phyloP scores from a whole-genome alignment of 2,113 vertebrate genomes.

The Cyanistes caeruleus region DNA sequence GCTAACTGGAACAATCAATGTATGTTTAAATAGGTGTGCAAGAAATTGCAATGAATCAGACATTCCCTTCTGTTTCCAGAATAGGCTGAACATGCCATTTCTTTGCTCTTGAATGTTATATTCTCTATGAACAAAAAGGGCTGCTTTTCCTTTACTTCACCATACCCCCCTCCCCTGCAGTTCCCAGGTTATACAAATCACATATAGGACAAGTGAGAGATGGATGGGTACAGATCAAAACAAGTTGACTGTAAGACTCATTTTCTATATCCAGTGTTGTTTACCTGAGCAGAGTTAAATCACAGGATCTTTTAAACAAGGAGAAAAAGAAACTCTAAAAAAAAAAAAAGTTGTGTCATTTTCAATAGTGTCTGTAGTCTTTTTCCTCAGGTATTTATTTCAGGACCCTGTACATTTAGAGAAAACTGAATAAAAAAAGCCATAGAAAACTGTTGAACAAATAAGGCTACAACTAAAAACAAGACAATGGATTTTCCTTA shows the following conservation, averaged over 20 bases:
- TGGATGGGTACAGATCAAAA: background rate
- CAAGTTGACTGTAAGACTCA: background rate
- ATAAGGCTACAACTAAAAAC: background rate
- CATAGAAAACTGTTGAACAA: background rate
- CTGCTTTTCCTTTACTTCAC: background rate
- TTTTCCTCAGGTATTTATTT: background rate
- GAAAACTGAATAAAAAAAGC: background rate
- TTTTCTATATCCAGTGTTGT: background rate
- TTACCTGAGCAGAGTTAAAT: background rate
- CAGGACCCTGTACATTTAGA: background rate
- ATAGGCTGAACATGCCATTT: background rate
- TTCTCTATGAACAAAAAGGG: background rate
- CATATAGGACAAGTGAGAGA: fast-evolving
- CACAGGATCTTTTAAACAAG: background rate
- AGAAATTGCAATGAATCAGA: background rate
- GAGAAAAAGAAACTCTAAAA: background rate
- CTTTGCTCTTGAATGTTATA: background rate
- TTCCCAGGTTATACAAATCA: background rate
- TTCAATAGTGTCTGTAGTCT: background rate
- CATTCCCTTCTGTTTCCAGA: background rate
- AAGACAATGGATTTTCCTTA: background rate
- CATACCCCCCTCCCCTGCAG: background rate
- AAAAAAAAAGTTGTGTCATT: background rate
- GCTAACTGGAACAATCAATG: background rate
- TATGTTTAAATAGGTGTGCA: background rate